Conservation (phyloP, 2,888 invertebrate species). For the Cryptus armator region DNA sequence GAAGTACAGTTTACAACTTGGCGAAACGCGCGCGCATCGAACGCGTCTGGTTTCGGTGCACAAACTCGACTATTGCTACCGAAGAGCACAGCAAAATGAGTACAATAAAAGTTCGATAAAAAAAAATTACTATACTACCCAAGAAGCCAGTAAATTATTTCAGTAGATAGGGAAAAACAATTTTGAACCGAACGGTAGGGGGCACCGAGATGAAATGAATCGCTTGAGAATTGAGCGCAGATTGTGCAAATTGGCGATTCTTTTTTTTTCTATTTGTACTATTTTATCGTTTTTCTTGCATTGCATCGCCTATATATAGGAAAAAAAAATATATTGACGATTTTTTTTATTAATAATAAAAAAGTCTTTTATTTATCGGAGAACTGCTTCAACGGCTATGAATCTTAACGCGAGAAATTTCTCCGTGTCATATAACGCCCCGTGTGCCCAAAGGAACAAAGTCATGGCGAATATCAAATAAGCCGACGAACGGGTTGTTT, state of each 20-base stretch:
- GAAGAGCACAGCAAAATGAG: constrained; percentile 26
- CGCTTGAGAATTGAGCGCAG: background rate
- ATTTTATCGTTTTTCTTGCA: too few species aligned
- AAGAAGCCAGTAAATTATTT: constrained; percentile 9
- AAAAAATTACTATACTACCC: background rate
- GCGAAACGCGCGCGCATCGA: constrained; percentile 33
- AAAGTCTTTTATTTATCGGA: background rate
- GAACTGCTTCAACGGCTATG: background rate
- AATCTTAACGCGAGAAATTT: background rate
- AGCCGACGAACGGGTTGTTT: background rate
- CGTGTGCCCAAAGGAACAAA: background rate
- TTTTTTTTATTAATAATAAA: too few species aligned
- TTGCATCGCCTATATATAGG: too few species aligned
- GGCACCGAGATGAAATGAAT: background rate
- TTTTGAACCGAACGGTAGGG: background rate
- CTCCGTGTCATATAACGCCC: background rate
- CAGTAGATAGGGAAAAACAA: constrained; percentile 9
- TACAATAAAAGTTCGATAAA: constrained; percentile 26
- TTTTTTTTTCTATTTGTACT: too few species aligned
- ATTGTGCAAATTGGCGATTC: too few species aligned
- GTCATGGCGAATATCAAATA: background rate
- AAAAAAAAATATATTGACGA: too few species aligned
- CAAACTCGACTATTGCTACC: constrained; percentile 12
- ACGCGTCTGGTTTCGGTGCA: background rate
- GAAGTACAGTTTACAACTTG: constrained; percentile 71